Conservation (phyloP, 2,113 vertebrate species). For the Chaenogobius annularis region DNA sequence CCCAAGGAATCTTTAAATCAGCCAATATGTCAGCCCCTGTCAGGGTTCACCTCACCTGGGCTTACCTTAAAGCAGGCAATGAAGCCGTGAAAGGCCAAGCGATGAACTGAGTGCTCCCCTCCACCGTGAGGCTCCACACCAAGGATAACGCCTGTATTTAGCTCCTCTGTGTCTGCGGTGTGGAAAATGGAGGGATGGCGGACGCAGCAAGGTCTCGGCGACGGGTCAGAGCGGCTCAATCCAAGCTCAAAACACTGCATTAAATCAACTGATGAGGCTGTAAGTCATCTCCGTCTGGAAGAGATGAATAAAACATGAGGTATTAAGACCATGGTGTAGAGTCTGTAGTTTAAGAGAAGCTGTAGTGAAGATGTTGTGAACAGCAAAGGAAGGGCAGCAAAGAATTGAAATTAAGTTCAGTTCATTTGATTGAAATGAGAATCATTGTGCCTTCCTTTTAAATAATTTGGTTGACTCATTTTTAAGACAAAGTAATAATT, state of each 20-base stretch:
- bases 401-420: not conserved
- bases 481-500: not conserved
- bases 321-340: conserved; percentile 17
- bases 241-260: conserved; percentile 46
- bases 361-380: conserved; percentile 1
- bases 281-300: conserved; percentile 46
- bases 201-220: conserved; percentile 40
- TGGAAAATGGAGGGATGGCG: conserved; percentile 16
- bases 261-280: conserved; percentile 53
- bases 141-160: conserved; percentile 63
- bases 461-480: not conserved
- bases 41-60: conserved; percentile 60
- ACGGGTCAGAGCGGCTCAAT: conserved; percentile 53
- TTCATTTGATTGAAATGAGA: no score
- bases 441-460: not conserved
- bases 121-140: conserved; percentile 44
- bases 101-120: conserved; percentile 62
- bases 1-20: conserved; percentile 66
- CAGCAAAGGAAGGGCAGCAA: not conserved
- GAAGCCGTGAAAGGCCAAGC: conserved; percentile 64
- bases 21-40: conserved; percentile 61
- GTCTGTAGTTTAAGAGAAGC: conserved; percentile 20
- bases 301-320: conserved; percentile 67
- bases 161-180: conserved; percentile 27
- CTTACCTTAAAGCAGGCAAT: conserved; percentile 67